Conservation (phyloP, 2,113 vertebrate genomes). For the Paradoxurus hermaphroditus region DNA sequence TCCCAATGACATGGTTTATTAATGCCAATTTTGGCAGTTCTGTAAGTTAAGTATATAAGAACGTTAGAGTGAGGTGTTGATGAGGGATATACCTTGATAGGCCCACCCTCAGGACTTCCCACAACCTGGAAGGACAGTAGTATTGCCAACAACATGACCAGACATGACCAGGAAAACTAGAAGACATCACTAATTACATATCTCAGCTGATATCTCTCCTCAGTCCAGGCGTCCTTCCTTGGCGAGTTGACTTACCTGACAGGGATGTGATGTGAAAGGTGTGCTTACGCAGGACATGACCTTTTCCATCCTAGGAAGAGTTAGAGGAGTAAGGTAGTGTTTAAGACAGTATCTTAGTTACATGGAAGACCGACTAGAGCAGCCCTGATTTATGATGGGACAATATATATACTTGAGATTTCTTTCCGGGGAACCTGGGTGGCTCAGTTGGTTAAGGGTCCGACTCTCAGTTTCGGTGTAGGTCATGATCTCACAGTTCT, state of each 20-base stretch:
- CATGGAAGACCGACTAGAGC: background rate
- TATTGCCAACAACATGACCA: background rate
- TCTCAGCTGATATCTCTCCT: background rate
- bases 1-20: background rate
- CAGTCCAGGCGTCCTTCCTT: background rate
- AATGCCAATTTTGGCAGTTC: background rate
- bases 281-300: background rate
- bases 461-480: no score
- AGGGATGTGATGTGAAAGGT: background rate
- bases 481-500: no score
- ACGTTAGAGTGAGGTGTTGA: no score
- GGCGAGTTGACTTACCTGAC: background rate
- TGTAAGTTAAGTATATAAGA: background rate
- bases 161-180: background rate
- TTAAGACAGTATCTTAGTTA: background rate
- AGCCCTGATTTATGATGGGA: background rate
- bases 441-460: no score
- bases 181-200: background rate
- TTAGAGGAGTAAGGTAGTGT: background rate
- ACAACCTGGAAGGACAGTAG: background rate
- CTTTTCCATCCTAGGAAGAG: background rate
- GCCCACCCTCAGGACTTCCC: background rate
- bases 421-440: background rate
- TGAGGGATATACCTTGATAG: background rate
- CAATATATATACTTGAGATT: background rate